A percentile compares a stretch with the other conserved stretches of the same genome.
phyloP scores from a whole-genome alignment of 2,888 invertebrate species.

The Calameuta pallipes region DNA sequence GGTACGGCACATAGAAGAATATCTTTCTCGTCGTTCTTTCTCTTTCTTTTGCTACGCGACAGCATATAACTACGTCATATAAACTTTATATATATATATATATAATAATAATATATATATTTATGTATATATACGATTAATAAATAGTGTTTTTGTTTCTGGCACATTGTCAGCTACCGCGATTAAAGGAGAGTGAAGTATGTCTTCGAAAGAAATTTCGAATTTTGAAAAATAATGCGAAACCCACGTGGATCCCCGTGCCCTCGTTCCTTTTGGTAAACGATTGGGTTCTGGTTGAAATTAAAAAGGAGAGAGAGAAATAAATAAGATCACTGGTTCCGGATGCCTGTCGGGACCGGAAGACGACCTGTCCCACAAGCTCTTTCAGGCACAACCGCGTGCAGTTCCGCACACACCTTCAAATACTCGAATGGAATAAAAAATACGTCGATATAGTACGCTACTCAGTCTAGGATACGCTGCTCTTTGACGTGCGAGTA shows the following conservation, averaged over 20 bases:
- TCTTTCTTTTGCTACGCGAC: slow-evolving; percentile 21
- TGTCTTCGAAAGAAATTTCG: not conserved
- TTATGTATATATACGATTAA: slow-evolving; percentile 41
- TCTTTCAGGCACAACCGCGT: not conserved
- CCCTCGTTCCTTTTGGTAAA: not conserved
- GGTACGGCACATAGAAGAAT: slow-evolving; percentile 63
- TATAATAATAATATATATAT: slow-evolving; percentile 34
- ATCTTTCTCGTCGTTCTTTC: slow-evolving; percentile 40
- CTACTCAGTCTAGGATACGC: slow-evolving; percentile 32
- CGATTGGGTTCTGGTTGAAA: slow-evolving; percentile 19
- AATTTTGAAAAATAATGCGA: not conserved
- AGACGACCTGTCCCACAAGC: not conserved
- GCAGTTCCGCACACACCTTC: slow-evolving; percentile 6
- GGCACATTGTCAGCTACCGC: slow-evolving; percentile 52
- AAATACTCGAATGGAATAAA: slow-evolving; percentile 16
- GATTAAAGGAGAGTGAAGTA: slow-evolving; percentile 39
- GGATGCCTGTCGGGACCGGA: slow-evolving; percentile 8
- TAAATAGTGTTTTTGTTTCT: slow-evolving; percentile 53
- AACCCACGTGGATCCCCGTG: not conserved
- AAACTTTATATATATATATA: slow-evolving; percentile 33
- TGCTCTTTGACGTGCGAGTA: not conserved
- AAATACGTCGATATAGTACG: slow-evolving; percentile 21
- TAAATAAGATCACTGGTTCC: slow-evolving; percentile 4
- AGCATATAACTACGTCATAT: slow-evolving; percentile 38
- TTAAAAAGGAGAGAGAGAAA: not conserved